Evolutionary conservation across 2,113 vertebrate species (phyloP).

Genomic region (Murina feae): DNA sequence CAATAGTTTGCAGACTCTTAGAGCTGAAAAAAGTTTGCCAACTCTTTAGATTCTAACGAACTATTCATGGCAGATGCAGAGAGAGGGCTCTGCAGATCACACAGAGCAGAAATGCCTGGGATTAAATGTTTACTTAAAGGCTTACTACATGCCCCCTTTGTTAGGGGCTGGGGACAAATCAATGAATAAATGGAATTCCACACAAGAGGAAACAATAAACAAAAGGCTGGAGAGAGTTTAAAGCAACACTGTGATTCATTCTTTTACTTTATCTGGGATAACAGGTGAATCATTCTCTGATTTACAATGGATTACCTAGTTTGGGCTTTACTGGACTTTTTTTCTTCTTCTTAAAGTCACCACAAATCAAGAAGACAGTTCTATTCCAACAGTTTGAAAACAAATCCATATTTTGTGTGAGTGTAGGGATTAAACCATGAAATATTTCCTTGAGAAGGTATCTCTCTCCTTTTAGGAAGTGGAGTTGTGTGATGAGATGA

Average conservation of each 20-base stretch:
- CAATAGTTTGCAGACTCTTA: neutral
- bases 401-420: neutral
- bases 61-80: neutral
- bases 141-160: neutral
- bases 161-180: neutral
- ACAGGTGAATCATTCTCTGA: neutral
- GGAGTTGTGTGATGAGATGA: neutral
- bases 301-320: neutral
- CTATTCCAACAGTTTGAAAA: neutral
- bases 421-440: neutral
- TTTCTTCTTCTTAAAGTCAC: neutral
- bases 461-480: neutral
- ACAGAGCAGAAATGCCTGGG: neutral
- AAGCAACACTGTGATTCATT: neutral
- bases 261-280: neutral
- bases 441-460: neutral
- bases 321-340: neutral
- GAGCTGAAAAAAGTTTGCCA: neutral
- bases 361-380: neutral
- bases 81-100: neutral
- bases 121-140: neutral
- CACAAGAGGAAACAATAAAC: slow-evolving; percentile 1
- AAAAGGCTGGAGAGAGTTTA: slow-evolving; percentile 21
- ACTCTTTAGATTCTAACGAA: neutral
- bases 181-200: neutral